Evolutionary conservation across 2,797 vertebrate genomes (phyloP), one percentile per base, ranked within the genome.

Genomic region (Clarias platycephalus): DNA sequence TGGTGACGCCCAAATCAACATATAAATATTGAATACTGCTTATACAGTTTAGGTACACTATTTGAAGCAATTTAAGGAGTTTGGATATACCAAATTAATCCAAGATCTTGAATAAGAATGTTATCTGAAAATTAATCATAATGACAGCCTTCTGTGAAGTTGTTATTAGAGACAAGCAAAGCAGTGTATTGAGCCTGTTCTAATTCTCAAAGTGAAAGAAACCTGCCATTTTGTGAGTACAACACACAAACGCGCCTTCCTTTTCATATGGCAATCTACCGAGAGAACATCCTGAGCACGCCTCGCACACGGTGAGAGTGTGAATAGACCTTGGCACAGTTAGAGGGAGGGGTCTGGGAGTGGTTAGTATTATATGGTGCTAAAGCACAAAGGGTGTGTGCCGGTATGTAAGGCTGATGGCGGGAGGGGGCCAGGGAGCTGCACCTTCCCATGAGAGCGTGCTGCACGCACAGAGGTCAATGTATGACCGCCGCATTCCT

Each of bases 51-150:
- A 53, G 49, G 49, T 13, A 62, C 53, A 44, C 49, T 57, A 3
- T 78, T 60, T 74, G 76, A 62, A n/a, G 70, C 28, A 4, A 26
- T 28, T 28, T 18, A 55, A n/a, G 12, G 10, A 34, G 0, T 60
- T 60, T 34, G 28, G 57, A 5, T 34, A 37, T 62, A 37, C 10
- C 57, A 77, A 24, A n/a, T 37, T 37, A 60, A 60, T 64, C 40
- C n/a, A 49, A 64, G 9, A 57, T 64, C n/a, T 64, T 44, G 82
- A 90, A 91, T 93, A 88, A 85, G 64, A 92, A 93, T 92, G 91
- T 89, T 91, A 88, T 90, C 26, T 49, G 88, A 62, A 88, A 91
- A 93, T 92, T 88, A 20, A 49, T 64, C 71, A 72, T 40, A 79
- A 71, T 37, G 55, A 3, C 13, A 86, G 79, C 84, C 76, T 64